A percentile compares a stretch with the other conserved stretches of the same genome.
Evolutionary conservation across 2,113 vertebrate genomes (phyloP).

Genomic region (Apodemus sylvaticus): DNA sequence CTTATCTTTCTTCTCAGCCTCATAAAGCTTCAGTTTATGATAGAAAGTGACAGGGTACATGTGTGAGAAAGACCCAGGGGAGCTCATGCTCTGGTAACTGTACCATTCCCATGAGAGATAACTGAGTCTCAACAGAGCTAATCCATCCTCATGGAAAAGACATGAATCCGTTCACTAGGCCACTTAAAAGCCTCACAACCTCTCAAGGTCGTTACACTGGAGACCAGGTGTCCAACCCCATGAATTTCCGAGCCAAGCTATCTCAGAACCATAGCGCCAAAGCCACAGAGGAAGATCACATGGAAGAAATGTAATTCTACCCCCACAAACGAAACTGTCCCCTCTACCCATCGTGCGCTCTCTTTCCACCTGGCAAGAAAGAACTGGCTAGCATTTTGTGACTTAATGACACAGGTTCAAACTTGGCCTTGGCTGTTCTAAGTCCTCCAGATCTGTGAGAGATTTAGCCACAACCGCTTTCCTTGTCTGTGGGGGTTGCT

Average conservation of each 20-base stretch:
- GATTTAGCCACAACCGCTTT: neutral
- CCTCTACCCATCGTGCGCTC: neutral
- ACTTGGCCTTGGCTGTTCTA: neutral
- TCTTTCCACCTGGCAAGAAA: neutral
- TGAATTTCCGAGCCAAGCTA: neutral
- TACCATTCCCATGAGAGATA: neutral
- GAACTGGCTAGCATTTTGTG: neutral
- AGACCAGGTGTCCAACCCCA: neutral
- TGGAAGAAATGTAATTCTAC: neutral
- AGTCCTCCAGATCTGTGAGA: neutral
- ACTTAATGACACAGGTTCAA: neutral
- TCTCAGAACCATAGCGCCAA: neutral
- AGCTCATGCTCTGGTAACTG: neutral
- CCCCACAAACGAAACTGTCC: neutral
- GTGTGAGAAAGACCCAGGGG: neutral
- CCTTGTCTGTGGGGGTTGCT: constrained; percentile 4
- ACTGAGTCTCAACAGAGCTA: neutral
- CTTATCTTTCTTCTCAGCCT: neutral
- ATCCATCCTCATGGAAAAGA: neutral
- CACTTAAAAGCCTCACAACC: neutral
- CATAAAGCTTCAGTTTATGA: neutral
- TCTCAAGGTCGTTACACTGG: neutral
- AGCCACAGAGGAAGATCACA: neutral
- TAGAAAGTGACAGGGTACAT: neutral
- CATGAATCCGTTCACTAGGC: neutral